Conservation (phyloP, 2,113 vertebrate species). For the Melanerpes aurifrons region DNA sequence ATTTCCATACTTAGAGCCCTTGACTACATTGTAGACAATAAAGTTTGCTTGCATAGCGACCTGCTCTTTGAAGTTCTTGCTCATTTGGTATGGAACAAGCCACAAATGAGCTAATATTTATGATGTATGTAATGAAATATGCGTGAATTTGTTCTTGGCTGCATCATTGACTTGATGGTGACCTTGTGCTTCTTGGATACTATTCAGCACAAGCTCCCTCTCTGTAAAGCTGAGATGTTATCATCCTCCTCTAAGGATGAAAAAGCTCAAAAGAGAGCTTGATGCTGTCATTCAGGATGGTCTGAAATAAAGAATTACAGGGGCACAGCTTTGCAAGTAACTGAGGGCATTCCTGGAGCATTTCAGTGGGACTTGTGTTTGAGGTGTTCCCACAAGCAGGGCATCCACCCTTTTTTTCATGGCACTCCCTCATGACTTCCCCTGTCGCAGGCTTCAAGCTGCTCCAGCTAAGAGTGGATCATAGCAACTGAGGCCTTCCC, state of each 20-base stretch:
- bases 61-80: background rate
- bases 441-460: background rate
- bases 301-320: background rate
- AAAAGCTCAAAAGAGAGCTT: background rate
- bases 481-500: background rate
- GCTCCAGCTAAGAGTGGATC: background rate
- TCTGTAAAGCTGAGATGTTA: background rate
- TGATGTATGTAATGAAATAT: background rate
- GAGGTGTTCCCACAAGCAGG: background rate
- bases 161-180: background rate
- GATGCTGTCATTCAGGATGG: background rate
- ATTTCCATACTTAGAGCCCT: background rate
- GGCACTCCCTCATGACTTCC: background rate
- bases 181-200: background rate
- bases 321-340: background rate
- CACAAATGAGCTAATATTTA: background rate
- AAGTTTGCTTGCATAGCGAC: background rate
- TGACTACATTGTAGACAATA: background rate
- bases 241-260: background rate
- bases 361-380: background rate
- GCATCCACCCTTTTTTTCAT: background rate
- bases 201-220: background rate
- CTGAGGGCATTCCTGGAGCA: background rate
- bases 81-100: background rate
- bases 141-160: background rate